These are phyloP conservation scores for Drosophila tsacasi DNA, from an alignment of 1,140 invertebrate species.

Conservation along the genomic window DNA sequence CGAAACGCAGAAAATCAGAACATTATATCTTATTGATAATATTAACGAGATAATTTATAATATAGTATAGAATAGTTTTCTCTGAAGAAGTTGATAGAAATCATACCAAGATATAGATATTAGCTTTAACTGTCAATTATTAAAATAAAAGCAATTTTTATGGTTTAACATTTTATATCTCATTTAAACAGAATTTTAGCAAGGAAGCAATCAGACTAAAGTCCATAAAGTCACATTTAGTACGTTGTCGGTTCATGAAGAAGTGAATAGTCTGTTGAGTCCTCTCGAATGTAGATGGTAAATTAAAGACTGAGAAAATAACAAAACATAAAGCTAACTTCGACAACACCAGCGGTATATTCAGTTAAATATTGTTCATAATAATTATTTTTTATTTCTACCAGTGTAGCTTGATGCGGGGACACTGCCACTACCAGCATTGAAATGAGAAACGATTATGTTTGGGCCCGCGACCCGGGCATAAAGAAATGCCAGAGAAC, in stretches of 20 bases:
- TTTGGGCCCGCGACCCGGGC: slow-evolving; percentile 62
- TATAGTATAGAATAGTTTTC: neutral
- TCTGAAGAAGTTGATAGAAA: neutral
- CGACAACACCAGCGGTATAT: neutral
- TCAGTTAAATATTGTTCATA: neutral
- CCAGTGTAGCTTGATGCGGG: slow-evolving; percentile 7
- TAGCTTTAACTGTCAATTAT: too few relatives aligned
- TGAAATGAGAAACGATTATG: slow-evolving; percentile 85
- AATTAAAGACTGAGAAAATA: too few relatives aligned
- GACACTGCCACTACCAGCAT: slow-evolving; percentile 35
- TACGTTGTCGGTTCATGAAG: neutral
- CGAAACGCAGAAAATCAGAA: too few relatives aligned
- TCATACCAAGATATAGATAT: neutral
- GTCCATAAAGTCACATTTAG: too few relatives aligned
- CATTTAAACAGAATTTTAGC: neutral
- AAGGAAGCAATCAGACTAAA: too few relatives aligned
- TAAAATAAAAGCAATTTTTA: too few relatives aligned
- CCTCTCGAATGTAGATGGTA: too few relatives aligned
- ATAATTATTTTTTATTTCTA: neutral
- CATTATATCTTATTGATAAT: too few relatives aligned
- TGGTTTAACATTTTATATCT: neutral
- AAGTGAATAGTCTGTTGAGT: neutral
- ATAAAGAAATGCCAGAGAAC: slow-evolving; percentile 78
- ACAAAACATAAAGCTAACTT: too few relatives aligned
- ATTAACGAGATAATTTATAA: neutral